These are phyloP conservation scores for Apostichopus japonicus DNA, from an alignment of 35 echinoderm and acorn worm species.

Conservation along the genomic window DNA sequence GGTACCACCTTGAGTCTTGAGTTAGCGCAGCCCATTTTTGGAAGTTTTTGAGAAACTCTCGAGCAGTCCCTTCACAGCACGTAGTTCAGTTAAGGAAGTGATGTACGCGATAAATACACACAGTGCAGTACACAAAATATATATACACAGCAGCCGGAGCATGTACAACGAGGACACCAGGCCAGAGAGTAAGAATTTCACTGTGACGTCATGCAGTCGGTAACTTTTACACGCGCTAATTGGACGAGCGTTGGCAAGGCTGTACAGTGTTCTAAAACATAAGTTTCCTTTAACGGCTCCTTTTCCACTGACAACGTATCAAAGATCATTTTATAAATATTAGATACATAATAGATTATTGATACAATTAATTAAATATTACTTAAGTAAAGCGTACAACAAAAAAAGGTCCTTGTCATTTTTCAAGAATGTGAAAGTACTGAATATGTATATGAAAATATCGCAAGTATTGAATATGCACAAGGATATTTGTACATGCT, in stretches of 20 bases:
- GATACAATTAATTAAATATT: too few species aligned
- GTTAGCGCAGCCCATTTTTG: constrained; percentile 18
- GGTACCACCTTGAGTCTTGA: neutral
- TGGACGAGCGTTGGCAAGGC: neutral
- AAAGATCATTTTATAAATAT: too few species aligned
- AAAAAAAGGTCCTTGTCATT: too few species aligned
- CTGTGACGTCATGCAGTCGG: neutral
- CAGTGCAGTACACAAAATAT: neutral
- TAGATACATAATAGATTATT: too few species aligned
- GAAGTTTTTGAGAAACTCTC: neutral
- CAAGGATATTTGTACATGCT: too few species aligned
- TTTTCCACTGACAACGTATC: too few species aligned
- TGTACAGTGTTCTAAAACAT: neutral
- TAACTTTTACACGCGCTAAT: constrained; percentile 30
- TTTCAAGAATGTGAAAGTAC: too few species aligned
- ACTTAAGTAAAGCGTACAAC: too few species aligned
- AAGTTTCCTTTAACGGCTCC: neutral
- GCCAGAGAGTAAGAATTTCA: neutral
- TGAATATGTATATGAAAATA: too few species aligned
- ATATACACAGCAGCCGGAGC: neutral
- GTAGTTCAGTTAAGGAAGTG: neutral
- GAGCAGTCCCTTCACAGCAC: neutral
- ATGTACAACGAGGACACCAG: neutral
- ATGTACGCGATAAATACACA: neutral
- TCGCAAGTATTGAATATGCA: too few species aligned